Conservation (phyloP, 30 jellyfish, hydroid and myxozoan genomes). For the Aurelia aurita region DNA sequence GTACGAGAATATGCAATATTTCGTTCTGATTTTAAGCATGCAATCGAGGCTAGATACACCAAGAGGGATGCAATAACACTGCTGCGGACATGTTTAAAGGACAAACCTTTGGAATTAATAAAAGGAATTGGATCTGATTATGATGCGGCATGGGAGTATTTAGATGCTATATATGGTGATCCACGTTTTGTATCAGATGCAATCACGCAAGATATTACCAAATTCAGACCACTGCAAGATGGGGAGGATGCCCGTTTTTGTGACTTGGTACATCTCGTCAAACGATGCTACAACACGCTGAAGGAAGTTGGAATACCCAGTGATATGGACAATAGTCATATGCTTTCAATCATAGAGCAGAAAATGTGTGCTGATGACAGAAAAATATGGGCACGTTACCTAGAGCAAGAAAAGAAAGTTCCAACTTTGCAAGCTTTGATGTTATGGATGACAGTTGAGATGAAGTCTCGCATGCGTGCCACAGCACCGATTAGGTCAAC, state of each 20-base stretch:
- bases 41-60: conserved; percentile 62
- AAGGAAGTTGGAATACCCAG: conserved; percentile 63
- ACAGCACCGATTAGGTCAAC: conserved; percentile 77
- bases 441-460: conserved; percentile 72
- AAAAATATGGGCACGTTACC: conserved; percentile 60
- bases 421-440: conserved; percentile 61
- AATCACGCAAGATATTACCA: conserved; percentile 67
- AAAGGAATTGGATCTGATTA: conserved; percentile 67
- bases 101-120: conserved; percentile 67
- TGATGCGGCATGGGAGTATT: conserved; percentile 73
- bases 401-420: conserved; percentile 35
- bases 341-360: conserved; percentile 76
- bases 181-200: conserved; percentile 72
- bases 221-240: conserved; percentile 63
- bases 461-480: conserved; percentile 78
- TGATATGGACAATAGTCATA: conserved; percentile 74
- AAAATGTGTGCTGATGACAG: conserved; percentile 73
- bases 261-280: conserved; percentile 69
- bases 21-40: conserved; percentile 67
- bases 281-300: conserved; percentile 60
- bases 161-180: conserved; percentile 77
- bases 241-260: conserved; percentile 77
- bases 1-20: conserved; percentile 63
- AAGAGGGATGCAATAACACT: conserved; percentile 59
- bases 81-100: conserved; percentile 52